Conservation (phyloP, 1,140 invertebrate species). For the Bombus huntii region DNA sequence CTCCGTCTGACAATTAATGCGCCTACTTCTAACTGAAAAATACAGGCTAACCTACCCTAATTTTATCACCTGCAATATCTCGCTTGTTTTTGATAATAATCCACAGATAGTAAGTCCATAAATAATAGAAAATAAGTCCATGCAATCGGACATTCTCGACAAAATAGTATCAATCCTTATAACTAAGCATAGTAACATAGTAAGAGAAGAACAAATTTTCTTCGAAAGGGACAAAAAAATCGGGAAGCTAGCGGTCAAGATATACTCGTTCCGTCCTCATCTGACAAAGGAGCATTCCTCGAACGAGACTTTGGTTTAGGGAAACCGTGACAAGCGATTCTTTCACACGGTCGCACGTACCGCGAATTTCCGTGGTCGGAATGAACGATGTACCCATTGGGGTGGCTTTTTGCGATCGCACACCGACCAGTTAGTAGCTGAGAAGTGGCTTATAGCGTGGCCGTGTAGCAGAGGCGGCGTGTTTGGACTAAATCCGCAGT, state of each 20-base stretch:
- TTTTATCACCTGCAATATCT: too few relatives aligned
- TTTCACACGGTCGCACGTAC: background rate
- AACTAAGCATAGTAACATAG: too few relatives aligned
- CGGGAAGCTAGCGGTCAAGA: too few relatives aligned
- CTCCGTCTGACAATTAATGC: too few relatives aligned
- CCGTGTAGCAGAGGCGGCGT: constrained; percentile 28
- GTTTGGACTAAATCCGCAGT: constrained; percentile 54
- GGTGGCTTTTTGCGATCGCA: constrained; percentile 24
- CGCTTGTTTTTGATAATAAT: too few relatives aligned
- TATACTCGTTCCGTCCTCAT: background rate
- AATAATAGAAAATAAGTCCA: too few relatives aligned
- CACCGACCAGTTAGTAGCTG: background rate
- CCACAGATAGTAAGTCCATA: too few relatives aligned
- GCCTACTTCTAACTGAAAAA: too few relatives aligned
- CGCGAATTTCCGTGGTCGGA: background rate
- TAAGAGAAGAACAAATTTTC: too few relatives aligned
- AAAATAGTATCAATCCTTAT: too few relatives aligned
- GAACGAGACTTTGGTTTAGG: background rate
- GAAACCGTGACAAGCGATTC: constrained; percentile 1
- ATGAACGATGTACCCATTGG: background rate
- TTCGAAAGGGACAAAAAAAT: background rate
- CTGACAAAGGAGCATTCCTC: fast-evolving
- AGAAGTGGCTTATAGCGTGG: constrained; percentile 43
- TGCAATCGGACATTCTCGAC: too few relatives aligned
- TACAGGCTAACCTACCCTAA: too few relatives aligned